Conservation (phyloP, 2,797 vertebrate species). For the Astyanax mexicanus region DNA sequence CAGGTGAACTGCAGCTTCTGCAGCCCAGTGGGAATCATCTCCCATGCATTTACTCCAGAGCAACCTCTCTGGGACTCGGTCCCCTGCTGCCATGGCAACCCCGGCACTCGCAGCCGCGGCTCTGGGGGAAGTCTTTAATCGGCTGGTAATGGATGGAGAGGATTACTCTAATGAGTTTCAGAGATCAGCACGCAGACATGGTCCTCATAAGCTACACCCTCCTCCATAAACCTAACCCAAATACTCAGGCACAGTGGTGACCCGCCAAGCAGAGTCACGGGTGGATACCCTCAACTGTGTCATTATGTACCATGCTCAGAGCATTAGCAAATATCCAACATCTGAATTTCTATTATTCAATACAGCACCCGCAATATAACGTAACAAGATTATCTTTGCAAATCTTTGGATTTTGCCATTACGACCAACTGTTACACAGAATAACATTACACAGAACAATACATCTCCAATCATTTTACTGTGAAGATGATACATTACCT, state of each 20-base stretch:
- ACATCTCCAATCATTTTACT: not conserved
- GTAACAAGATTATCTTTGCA: not conserved
- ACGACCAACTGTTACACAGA: not conserved
- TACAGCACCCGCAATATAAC: too few species aligned
- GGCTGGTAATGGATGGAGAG: constrained; percentile 65
- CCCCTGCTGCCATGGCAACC: constrained; percentile 65
- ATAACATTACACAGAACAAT: not conserved
- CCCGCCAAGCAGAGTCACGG: not conserved
- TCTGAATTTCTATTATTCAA: not conserved
- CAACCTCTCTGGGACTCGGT: not conserved
- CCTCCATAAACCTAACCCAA: not conserved
- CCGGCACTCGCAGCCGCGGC: constrained; percentile 60
- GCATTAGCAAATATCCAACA: not conserved
- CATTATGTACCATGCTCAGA: not conserved
- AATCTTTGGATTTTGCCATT: not conserved
- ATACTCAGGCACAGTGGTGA: not conserved
- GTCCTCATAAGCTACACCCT: not conserved
- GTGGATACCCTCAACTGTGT: not conserved
- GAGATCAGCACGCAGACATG: not conserved
- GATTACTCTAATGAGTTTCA: constrained; percentile 58
- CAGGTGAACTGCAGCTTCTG: not conserved
- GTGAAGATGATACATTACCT: constrained; percentile 77
- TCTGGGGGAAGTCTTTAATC: constrained; percentile 68
- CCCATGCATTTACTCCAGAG: not conserved
- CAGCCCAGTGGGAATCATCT: not conserved